Percentiles rank a stretch among this genome's conserved stretches.
phyloP scores from a whole-genome alignment of 2,113 vertebrate genomes.

The Felis chaus region DNA sequence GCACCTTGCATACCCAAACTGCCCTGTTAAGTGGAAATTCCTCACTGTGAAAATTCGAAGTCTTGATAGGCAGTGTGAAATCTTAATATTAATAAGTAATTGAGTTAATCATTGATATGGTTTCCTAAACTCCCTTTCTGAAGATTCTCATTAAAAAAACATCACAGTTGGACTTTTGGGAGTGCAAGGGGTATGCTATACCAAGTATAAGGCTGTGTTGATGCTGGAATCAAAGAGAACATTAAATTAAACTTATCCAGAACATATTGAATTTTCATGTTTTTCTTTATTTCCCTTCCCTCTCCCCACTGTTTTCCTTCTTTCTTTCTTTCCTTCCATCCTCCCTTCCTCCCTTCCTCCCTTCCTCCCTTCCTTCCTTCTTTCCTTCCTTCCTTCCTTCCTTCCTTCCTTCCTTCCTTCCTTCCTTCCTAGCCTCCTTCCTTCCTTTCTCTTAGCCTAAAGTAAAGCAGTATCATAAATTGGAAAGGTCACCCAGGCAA shows the following conservation, averaged over 20 bases:
- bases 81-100: background rate
- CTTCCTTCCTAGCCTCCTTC: background rate
- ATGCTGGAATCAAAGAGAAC: background rate
- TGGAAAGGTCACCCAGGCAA: background rate
- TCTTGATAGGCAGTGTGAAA: background rate
- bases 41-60: constrained; percentile 1
- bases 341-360: background rate
- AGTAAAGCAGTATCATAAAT: background rate
- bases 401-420: background rate
- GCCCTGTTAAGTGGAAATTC: background rate
- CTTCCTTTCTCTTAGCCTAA: background rate
- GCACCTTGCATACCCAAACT: background rate
- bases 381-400: background rate
- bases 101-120: background rate
- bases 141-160: background rate
- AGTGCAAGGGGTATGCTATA: background rate
- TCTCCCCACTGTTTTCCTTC: background rate
- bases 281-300: background rate
- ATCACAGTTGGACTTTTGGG: background rate
- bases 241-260: background rate
- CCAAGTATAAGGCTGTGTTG: background rate
- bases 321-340: background rate
- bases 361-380: rapidly evolving
- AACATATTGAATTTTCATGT: background rate
- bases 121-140: background rate